A percentile compares a stretch with the other conserved stretches of the same genome.
These are phyloP conservation scores for Nemapogon koenigi DNA, from an alignment of 2,888 invertebrate genomes.

Conservation along the genomic window DNA sequence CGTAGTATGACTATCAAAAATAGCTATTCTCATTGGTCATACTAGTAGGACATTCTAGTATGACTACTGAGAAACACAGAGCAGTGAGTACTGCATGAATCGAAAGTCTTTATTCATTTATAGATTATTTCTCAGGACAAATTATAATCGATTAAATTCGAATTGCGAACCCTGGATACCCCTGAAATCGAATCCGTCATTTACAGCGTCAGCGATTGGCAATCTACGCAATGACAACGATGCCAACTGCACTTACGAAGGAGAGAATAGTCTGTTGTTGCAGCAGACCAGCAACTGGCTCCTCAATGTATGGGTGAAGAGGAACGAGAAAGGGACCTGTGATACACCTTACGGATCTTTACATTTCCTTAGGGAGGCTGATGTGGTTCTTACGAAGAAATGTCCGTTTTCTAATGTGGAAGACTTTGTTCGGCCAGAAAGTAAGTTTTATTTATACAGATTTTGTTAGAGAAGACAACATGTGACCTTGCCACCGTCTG, in stretches of 20 bases:
- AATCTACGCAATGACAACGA: constrained; percentile 81
- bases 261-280: constrained; percentile 87
- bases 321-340: constrained; percentile 34
- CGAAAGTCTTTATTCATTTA: too few relatives aligned
- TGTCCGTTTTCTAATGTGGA: constrained; percentile 52
- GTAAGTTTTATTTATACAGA: constrained; percentile 51
- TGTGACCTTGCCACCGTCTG: too few relatives aligned
- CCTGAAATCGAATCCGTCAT: too few relatives aligned
- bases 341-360: constrained; percentile 71
- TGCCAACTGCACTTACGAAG: constrained; percentile 89
- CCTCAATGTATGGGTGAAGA: constrained; percentile 64
- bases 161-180: too few relatives aligned
- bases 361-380: constrained; percentile 66
- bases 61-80: too few relatives aligned
- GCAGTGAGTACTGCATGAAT: too few relatives aligned
- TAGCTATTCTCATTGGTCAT: too few relatives aligned
- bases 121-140: too few relatives aligned
- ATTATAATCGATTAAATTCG: too few relatives aligned
- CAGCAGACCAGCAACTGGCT: constrained; percentile 91
- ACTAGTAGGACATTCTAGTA: too few relatives aligned
- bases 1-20: too few relatives aligned
- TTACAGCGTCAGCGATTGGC: constrained; percentile 73
- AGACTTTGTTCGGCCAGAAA: constrained; percentile 56
- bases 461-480: too few relatives aligned
- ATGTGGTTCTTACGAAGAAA: constrained; percentile 56